Evolutionary conservation across 2,888 invertebrate genomes (phyloP).

Genomic region (Apamea crenata): DNA sequence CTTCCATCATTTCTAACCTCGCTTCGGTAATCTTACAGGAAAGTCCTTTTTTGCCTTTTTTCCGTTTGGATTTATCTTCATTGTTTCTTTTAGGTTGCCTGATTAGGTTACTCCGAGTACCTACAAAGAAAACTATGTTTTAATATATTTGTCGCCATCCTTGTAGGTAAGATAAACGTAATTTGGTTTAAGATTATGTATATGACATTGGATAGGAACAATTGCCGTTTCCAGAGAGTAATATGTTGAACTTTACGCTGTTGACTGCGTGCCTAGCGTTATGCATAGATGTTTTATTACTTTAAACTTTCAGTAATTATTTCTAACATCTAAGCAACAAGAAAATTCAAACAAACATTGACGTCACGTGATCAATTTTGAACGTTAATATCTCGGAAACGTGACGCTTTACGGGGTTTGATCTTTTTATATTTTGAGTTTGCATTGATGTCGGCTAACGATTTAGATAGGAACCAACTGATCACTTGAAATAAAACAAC

Average conservation of each 20-base stretch:
- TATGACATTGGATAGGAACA: neutral
- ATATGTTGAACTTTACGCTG: neutral
- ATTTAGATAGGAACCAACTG: too few relatives aligned
- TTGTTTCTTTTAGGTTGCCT: neutral
- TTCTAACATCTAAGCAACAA: too few relatives aligned
- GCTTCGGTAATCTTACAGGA: neutral
- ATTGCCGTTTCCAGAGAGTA: neutral
- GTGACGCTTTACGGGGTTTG: too few relatives aligned
- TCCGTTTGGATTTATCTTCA: neutral
- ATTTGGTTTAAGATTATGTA: neutral
- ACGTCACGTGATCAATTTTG: too few relatives aligned
- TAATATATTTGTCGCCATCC: neutral
- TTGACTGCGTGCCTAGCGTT: neutral
- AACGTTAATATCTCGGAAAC: too few relatives aligned
- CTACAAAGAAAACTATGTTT: constrained; percentile 48
- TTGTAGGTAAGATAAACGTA: neutral
- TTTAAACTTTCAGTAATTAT: too few relatives aligned
- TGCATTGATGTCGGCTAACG: too few relatives aligned
- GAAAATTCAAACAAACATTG: too few relatives aligned
- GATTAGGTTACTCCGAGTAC: constrained; percentile 19
- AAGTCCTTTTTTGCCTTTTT: neutral
- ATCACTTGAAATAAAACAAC: neutral
- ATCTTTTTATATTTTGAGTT: too few relatives aligned
- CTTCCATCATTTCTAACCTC: neutral
- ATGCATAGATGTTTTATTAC: too few relatives aligned